Percentiles rank a stretch among this genome's conserved stretches.
Evolutionary conservation across 2,888 invertebrate genomes (phyloP).

Genomic region (Adelognathus sp.): DNA sequence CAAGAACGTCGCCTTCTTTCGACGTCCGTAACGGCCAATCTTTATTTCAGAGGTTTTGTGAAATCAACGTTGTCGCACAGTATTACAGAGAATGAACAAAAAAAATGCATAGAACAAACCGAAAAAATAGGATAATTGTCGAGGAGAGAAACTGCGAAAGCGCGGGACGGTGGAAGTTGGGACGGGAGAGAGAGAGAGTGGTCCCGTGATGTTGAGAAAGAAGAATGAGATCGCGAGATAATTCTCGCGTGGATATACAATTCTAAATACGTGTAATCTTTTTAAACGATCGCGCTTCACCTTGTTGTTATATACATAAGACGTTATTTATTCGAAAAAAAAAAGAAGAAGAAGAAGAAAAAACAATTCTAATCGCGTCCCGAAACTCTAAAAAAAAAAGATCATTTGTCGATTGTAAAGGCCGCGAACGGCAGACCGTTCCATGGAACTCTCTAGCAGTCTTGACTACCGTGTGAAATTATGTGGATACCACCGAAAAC

Average conservation of each 20-base stretch:
- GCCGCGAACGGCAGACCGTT: constrained; percentile 11
- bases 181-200: background rate
- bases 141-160: background rate
- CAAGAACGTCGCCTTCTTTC: background rate
- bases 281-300: constrained; percentile 79
- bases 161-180: background rate
- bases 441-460: constrained; percentile 21
- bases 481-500: no score
- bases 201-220: constrained; percentile 11
- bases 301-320: constrained; percentile 82
- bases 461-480: no score
- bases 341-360: constrained; percentile 24
- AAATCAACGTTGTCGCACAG: constrained; percentile 33
- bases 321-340: constrained; percentile 74
- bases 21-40: constrained; percentile 14
- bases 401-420: constrained; percentile 20
- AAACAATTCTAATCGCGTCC: constrained; percentile 60
- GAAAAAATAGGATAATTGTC: no score
- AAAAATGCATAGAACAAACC: constrained; percentile 14
- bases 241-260: constrained; percentile 68
- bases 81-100: constrained; percentile 42
- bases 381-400: constrained; percentile 45
- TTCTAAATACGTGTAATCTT: constrained; percentile 80
- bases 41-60: background rate
- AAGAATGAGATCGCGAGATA: constrained; percentile 35